phyloP scores from a whole-genome alignment of 2,888 invertebrate genomes.

The Drosophila phalerata region DNA sequence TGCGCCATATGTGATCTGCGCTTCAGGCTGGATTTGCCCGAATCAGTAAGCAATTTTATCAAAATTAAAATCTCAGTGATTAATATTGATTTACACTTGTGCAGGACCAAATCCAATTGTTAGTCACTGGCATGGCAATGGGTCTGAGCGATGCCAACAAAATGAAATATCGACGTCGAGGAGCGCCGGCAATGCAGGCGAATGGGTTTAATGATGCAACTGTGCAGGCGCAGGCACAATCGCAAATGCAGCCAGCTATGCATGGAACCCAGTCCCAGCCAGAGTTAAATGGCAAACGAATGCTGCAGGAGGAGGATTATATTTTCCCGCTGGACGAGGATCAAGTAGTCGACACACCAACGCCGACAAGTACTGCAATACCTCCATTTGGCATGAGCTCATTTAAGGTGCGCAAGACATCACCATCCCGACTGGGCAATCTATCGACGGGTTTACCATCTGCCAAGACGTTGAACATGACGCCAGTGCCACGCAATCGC shows the following conservation, averaged over 20 bases:
- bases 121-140: conserved; percentile 92
- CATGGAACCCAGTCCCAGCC: conserved; percentile 61
- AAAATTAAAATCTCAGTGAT: background rate
- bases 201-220: conserved; percentile 65
- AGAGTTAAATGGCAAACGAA: conserved; percentile 74
- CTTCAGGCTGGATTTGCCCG: conserved; percentile 94
- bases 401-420: conserved; percentile 86
- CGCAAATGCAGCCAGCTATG: conserved; percentile 16
- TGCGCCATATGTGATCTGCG: conserved; percentile 93
- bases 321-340: conserved; percentile 95
- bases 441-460: conserved; percentile 48
- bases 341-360: conserved; percentile 85
- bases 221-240: conserved; percentile 13
- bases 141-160: conserved; percentile 89
- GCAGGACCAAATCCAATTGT: conserved; percentile 89
- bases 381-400: conserved; percentile 83
- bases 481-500: conserved; percentile 54
- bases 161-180: conserved; percentile 86
- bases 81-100: background rate
- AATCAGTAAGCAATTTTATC: conserved; percentile 87
- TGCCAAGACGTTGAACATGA: conserved; percentile 46
- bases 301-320: conserved; percentile 89
- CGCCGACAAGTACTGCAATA: conserved; percentile 72
- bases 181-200: conserved; percentile 36
- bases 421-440: conserved; percentile 86